These are phyloP conservation scores for Tragulus kanchil DNA, from an alignment of 2,113 vertebrate genomes.

Conservation along the genomic window DNA sequence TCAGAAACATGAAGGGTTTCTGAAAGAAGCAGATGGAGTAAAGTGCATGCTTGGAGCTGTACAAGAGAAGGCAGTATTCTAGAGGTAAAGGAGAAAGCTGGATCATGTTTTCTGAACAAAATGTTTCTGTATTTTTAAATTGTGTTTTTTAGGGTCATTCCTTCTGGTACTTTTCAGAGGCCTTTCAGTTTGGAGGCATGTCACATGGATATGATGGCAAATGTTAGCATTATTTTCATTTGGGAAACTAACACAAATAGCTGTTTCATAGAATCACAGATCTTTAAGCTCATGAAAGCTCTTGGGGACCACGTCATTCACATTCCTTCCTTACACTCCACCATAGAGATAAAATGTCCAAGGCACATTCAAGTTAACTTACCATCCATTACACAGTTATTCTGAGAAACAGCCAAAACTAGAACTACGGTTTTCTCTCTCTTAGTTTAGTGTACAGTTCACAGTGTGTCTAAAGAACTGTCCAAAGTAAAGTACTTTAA, in stretches of 20 bases:
- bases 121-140: not conserved
- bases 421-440: not conserved
- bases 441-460: not conserved
- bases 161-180: not conserved
- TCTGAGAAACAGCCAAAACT: not conserved
- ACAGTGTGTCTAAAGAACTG: not conserved
- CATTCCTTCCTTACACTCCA: not conserved
- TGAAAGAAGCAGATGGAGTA: not conserved
- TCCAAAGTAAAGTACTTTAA: not conserved
- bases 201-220: not conserved
- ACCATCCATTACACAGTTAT: not conserved
- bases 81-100: not conserved
- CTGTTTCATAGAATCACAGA: not conserved
- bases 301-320: not conserved
- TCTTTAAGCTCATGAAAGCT: not conserved
- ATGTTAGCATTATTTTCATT: not conserved
- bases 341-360: not conserved
- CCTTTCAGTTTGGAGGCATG: not conserved
- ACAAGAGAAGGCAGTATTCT: not conserved
- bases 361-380: not conserved
- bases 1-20: not conserved
- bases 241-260: not conserved
- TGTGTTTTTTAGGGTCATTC: not conserved
- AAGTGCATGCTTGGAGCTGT: accelerated
- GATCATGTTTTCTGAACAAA: not conserved